Percentiles rank a stretch among this genome's conserved stretches.
Evolutionary conservation across 2,113 vertebrate genomes (phyloP).

Genomic region (Etheostoma cragini): DNA sequence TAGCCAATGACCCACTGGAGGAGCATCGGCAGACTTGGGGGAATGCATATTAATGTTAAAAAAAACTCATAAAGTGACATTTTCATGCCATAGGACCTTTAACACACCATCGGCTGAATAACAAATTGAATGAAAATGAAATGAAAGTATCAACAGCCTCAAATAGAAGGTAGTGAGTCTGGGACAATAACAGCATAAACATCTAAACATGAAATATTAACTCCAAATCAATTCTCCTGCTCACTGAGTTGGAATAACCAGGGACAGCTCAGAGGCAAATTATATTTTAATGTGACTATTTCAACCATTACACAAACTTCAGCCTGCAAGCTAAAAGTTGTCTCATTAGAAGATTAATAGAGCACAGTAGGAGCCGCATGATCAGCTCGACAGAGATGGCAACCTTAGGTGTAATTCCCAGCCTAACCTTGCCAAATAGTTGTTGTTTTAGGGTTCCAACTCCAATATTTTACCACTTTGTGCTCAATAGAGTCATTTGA

Average conservation of each 20-base stretch:
- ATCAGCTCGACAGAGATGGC: too few species aligned
- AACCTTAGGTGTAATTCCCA: too few species aligned
- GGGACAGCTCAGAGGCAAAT: constrained; percentile 45
- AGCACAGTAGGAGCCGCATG: neutral
- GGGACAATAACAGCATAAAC: constrained; percentile 8
- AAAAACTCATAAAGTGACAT: too few species aligned
- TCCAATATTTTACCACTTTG: too few species aligned
- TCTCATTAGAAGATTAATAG: constrained; percentile 46
- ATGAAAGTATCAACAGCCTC: constrained; percentile 4
- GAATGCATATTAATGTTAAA: too few species aligned
- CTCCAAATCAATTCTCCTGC: constrained; percentile 33
- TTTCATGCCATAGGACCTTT: too few species aligned
- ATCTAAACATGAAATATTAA: constrained; percentile 62
- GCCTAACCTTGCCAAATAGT: too few species aligned
- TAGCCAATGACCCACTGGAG: neutral
- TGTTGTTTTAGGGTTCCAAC: too few species aligned
- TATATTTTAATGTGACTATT: constrained; percentile 54
- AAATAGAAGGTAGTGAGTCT: constrained; percentile 8
- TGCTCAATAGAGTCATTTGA: too few species aligned
- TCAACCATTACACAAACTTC: constrained; percentile 43
- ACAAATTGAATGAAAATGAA: neutral
- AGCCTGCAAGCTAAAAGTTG: constrained; percentile 38
- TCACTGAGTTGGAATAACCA: constrained; percentile 44
- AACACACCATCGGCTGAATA: constrained; percentile 13
- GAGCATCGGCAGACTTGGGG: too few species aligned